Percentiles rank a stretch among this genome's conserved stretches.
phyloP scores from a whole-genome alignment of 2,113 vertebrate genomes.

The Herpetotheres cachinnans region DNA sequence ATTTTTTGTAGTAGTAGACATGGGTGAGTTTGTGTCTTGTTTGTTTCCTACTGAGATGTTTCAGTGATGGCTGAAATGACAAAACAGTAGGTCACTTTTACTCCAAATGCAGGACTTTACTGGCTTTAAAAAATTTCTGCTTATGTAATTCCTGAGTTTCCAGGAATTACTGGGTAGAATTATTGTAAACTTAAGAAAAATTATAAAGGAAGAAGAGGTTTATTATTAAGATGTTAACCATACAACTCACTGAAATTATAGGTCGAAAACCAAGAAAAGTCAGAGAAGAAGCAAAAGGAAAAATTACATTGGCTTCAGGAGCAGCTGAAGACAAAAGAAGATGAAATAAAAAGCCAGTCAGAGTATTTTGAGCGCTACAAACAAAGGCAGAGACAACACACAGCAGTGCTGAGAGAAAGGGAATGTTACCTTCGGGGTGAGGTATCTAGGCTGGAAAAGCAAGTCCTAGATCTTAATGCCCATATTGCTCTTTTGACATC shows the following conservation, averaged over 20 bases:
- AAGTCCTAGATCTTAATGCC: constrained; percentile 71
- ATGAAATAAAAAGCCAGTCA: constrained; percentile 79
- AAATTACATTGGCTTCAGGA: constrained; percentile 74
- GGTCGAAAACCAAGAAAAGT: constrained; percentile 75
- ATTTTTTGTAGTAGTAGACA: background rate
- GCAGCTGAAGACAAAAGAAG: constrained; percentile 78
- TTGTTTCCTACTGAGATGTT: background rate
- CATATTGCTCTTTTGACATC: constrained; percentile 48
- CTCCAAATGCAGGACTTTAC: background rate
- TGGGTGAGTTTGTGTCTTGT: background rate
- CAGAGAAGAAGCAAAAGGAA: constrained; percentile 70
- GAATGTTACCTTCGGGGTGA: constrained; percentile 73
- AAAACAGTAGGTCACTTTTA: background rate
- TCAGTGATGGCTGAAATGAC: background rate
- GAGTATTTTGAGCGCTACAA: constrained; percentile 83
- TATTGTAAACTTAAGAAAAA: background rate
- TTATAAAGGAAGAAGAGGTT: background rate
- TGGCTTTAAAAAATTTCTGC: background rate
- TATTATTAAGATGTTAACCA: background rate
- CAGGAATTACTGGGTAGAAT: background rate
- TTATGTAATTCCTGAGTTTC: background rate
- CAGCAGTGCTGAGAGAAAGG: constrained; percentile 65
- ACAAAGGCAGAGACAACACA: constrained; percentile 76
- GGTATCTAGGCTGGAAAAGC: constrained; percentile 75
- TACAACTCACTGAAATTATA: constrained; percentile 30